Conservation (phyloP, 92 coral and sea anemone species). For the Bergia puertoricense region DNA sequence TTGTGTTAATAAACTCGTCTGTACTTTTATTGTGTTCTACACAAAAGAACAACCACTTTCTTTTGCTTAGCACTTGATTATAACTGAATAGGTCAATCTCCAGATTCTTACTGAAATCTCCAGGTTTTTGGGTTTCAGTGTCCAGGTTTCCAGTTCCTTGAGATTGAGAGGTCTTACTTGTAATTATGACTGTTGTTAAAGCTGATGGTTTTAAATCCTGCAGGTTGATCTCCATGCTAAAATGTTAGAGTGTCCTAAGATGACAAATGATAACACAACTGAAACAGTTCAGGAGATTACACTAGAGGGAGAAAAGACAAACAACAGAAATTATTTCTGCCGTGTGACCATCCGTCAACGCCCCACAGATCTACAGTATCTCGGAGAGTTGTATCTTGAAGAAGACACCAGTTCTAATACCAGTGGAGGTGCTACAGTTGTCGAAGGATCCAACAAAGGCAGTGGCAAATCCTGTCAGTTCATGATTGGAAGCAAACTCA, state of each 20-base stretch:
- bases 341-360: slow-evolving; percentile 98
- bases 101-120: too few species aligned
- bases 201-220: neutral
- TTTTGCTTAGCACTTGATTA: too few species aligned
- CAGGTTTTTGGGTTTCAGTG: too few species aligned
- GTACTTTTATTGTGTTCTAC: too few species aligned
- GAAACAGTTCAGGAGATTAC: slow-evolving; percentile 95
- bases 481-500: slow-evolving; percentile 94
- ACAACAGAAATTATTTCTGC: slow-evolving; percentile 94
- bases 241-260: slow-evolving; percentile 89
- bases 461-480: slow-evolving; percentile 83
- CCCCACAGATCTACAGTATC: slow-evolving; percentile 94
- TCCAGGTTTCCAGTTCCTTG: too few species aligned
- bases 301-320: slow-evolving; percentile 96
- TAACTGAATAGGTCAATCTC: too few species aligned
- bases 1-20: too few species aligned
- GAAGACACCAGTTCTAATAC: slow-evolving; percentile 75
- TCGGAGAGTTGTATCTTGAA: slow-evolving; percentile 94
- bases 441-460: slow-evolving; percentile 23
- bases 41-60: too few species aligned
- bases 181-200: neutral
- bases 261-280: slow-evolving; percentile 86
- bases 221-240: slow-evolving; percentile 93
- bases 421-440: slow-evolving; percentile 22
- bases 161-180: neutral